phyloP scores from a whole-genome alignment of 2,888 invertebrate species.

The Serripes groenlandicus region DNA sequence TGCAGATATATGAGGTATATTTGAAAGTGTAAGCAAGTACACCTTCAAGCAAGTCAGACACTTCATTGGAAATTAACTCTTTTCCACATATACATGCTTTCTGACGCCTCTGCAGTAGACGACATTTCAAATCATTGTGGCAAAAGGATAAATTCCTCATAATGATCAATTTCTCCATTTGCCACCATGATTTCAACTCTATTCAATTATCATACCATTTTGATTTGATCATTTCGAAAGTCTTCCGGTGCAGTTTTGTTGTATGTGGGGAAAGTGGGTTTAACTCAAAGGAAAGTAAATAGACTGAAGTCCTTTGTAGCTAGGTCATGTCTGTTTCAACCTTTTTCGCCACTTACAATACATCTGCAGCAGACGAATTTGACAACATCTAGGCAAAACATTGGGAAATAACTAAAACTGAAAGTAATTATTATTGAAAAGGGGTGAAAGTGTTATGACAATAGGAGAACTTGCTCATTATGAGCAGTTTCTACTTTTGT shows the following conservation, averaged over 20 bases:
- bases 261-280: background rate
- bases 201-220: background rate
- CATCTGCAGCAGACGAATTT: no score
- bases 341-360: no score
- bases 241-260: background rate
- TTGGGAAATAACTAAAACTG: no score
- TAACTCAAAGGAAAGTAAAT: background rate
- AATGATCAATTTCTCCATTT: background rate
- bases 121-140: background rate
- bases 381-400: no score
- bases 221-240: background rate
- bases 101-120: background rate
- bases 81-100: background rate
- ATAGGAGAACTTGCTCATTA: background rate
- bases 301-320: no score
- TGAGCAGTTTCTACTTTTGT: background rate
- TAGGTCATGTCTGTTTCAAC: no score
- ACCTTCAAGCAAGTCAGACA: no score
- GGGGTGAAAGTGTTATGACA: no score
- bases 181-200: background rate
- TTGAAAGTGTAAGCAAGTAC: no score
- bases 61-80: no score
- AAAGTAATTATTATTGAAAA: no score
- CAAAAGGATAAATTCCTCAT: background rate
- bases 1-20: no score